phyloP scores from a whole-genome alignment of 2,888 invertebrate species.

The Conops quadrifasciatus region DNA sequence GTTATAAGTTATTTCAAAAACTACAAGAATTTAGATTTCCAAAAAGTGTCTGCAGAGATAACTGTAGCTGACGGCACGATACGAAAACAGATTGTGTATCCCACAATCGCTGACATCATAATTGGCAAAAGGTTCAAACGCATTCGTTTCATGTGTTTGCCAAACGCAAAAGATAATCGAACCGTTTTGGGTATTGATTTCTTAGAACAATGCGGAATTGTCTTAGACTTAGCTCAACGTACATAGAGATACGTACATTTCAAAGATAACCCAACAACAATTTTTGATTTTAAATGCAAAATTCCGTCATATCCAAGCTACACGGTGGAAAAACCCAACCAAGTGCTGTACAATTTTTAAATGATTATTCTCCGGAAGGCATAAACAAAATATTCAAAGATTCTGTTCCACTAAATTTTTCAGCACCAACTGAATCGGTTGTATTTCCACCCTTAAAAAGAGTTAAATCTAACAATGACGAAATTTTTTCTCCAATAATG shows the following conservation, averaged over 20 bases:
- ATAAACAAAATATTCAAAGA: conserved; percentile 52
- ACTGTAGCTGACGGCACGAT: conserved; percentile 39
- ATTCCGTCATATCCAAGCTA: no score
- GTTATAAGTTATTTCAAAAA: conserved; percentile 36
- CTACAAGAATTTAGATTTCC: conserved; percentile 30
- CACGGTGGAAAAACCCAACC: no score
- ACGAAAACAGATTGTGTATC: conserved; percentile 31
- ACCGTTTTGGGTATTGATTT: conserved; percentile 35
- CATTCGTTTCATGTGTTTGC: conserved; percentile 41
- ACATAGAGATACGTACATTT: conserved; percentile 41
- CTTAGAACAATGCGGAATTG: conserved; percentile 31
- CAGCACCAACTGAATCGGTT: conserved; percentile 48
- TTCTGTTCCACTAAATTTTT: conserved; percentile 53
- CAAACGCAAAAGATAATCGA: conserved; percentile 32
- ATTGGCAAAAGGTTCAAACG: conserved; percentile 38
- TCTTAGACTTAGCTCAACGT: conserved; percentile 33
- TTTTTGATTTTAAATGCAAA: conserved; percentile 23
- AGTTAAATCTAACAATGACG: no score
- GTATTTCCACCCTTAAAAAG: no score
- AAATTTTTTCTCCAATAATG: no score
- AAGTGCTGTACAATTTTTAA: no score
- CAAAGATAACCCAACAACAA: conserved; percentile 39
- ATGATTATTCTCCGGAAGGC: conserved; percentile 44
- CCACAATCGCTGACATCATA: conserved; percentile 34
- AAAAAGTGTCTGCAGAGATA: conserved; percentile 38